Base-by-base conservation (phyloP, 2,113 vertebrate species). In the Saguinus imperator region DNA sequence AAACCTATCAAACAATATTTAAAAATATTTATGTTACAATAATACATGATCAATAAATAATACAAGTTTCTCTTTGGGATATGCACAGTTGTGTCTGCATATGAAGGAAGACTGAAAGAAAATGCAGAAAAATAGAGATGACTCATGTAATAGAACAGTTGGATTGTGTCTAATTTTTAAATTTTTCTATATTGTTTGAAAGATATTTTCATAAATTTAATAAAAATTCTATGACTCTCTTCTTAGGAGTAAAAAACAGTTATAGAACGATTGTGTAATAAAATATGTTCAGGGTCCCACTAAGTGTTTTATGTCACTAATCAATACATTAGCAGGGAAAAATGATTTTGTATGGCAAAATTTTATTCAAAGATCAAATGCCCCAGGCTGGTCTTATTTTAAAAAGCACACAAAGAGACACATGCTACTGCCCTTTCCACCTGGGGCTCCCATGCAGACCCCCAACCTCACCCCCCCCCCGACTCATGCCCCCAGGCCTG, bases 141-240 rank as follows among this genome's bases (percentile, higher is more conserved):
- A 91, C 35, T 87, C 43, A 70, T 40, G 20, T 8, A 14, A n/a
- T 45, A 55, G 29, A 70, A 87, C 1, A 7, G 12, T 14, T 9
- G 17, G 25, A 68, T 76, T 21, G 3, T 40, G 1, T 55, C 25
- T 52, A 57, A 80, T 81, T 80, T 88, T 21, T 55, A 37, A 29
- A 3, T 4, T 37, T 66, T 91, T 61, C 77, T 83, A n/a, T 50
- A 72, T 27, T 45, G 20, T 37, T 72, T 17, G 11, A 80, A 90
- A 73, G 16, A 73, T 84, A 18, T 37, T 72, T 94, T 92, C 45
- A 52, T 80, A 61, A 87, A 85, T 97, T 95, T 50, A 84, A 88
- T 80, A 73, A 70, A 57, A 85, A 88, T 93, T 88, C 77, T 61
- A 68, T 10, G 35, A 81, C 37, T 45, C 17, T 68, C 79, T 91